Conservation (phyloP, 2,888 invertebrate species). For the Phanerotoma sp. region DNA sequence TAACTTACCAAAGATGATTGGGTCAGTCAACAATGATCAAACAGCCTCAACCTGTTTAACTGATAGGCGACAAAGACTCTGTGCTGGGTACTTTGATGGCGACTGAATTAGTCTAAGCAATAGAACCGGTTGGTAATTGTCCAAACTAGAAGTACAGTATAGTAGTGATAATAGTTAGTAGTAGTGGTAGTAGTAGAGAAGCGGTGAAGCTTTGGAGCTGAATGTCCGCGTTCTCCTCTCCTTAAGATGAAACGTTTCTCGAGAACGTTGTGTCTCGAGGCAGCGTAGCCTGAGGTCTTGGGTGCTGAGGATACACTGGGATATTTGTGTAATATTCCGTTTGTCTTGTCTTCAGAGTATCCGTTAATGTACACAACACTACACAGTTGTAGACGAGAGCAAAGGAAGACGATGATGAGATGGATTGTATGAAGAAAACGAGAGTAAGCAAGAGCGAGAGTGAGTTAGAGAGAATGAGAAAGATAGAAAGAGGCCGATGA, state of each 20-base stretch:
- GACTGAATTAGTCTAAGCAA: no score
- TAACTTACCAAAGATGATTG: no score
- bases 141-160: no score
- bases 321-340: slow-evolving; percentile 59
- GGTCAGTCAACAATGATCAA: no score
- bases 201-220: no score
- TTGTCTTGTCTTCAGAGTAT: slow-evolving; percentile 57
- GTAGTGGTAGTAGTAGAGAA: no score
- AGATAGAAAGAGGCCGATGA: slow-evolving; percentile 36
- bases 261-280: slow-evolving; percentile 8
- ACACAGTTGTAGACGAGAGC: slow-evolving; percentile 32
- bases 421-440: slow-evolving; percentile 4
- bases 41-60: no score
- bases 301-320: slow-evolving; percentile 32
- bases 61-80: no score
- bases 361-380: slow-evolving; percentile 57
- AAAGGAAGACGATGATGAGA: slow-evolving; percentile 27
- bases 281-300: slow-evolving; percentile 9
- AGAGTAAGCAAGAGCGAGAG: slow-evolving; percentile 31
- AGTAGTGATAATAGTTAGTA: no score
- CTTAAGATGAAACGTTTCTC: slow-evolving; percentile 50
- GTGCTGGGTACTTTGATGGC: no score
- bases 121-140: no score
- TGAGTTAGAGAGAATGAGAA: slow-evolving; percentile 33
- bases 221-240: not conserved